Percentiles rank a stretch among this genome's conserved stretches.
Conservation (phyloP, 2,797 vertebrate genomes). For the Orientallactaga sibirica region DNA sequence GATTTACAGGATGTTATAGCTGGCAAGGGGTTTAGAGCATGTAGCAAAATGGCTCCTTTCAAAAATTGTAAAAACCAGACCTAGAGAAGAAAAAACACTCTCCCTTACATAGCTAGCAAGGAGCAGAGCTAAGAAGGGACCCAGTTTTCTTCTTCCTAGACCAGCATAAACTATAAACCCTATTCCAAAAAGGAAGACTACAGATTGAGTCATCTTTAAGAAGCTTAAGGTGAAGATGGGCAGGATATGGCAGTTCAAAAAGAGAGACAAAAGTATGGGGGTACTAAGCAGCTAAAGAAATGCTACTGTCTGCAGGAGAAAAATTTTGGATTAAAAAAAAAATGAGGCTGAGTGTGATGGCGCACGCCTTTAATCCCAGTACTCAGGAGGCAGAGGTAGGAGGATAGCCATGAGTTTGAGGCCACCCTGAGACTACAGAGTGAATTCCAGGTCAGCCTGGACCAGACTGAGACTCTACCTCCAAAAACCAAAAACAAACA, state of each 20-base stretch:
- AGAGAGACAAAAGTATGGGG: neutral
- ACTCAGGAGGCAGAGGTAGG: too few species aligned
- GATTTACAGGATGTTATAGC: neutral
- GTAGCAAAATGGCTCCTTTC: conserved; percentile 25
- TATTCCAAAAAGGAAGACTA: neutral
- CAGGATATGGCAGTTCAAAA: neutral
- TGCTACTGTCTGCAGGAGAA: neutral
- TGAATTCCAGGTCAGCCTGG: too few species aligned
- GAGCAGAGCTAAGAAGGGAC: neutral
- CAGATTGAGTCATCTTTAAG: neutral
- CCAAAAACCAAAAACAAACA: too few species aligned
- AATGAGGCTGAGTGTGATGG: neutral
- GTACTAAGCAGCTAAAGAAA: neutral
- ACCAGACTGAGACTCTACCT: too few species aligned
- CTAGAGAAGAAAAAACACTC: neutral
- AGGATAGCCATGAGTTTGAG: too few species aligned
- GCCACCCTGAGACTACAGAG: too few species aligned
- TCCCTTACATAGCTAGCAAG: neutral
- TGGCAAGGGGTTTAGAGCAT: conserved; percentile 46
- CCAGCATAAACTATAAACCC: neutral
- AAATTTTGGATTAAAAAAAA: conserved; percentile 3
- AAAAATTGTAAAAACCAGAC: neutral
- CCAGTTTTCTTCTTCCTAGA: neutral
- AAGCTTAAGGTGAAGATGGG: conserved; percentile 52
- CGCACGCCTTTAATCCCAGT: too few species aligned